A percentile compares a stretch with the other conserved stretches of the same genome.
These are phyloP conservation scores for Masticophis lateralis DNA, from an alignment of 2,797 vertebrate genomes.

Conservation along the genomic window DNA sequence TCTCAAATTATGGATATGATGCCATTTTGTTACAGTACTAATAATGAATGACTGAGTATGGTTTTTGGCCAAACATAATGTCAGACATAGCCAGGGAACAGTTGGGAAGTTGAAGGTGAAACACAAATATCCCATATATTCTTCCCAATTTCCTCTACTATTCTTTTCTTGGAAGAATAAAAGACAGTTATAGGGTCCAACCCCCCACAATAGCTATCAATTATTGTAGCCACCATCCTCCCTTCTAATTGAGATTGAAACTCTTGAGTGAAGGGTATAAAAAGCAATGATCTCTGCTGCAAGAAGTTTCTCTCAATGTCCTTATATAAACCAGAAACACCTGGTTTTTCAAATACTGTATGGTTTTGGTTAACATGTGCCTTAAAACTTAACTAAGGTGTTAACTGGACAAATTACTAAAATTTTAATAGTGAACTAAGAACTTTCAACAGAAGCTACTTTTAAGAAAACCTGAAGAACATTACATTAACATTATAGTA, in stretches of 20 bases:
- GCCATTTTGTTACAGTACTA: conserved; percentile 29
- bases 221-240: neutral
- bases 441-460: conserved; percentile 59
- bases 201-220: neutral
- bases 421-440: conserved; percentile 72
- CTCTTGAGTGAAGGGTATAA: conserved; percentile 42
- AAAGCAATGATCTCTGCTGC: conserved; percentile 70
- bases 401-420: conserved; percentile 74
- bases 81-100: neutral
- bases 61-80: neutral
- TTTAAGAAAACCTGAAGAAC: conserved; percentile 62
- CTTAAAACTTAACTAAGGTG: conserved; percentile 73
- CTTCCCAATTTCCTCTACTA: neutral
- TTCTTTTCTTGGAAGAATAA: neutral
- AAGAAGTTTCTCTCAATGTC: conserved; percentile 69
- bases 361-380: conserved; percentile 68
- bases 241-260: neutral
- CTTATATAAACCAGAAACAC: conserved; percentile 69
- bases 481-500: conserved; percentile 70
- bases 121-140: neutral
- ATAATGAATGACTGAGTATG: conserved; percentile 47
- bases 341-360: conserved; percentile 66
- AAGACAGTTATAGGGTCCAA: conserved; percentile 19
- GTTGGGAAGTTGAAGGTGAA: neutral
- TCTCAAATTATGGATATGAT: conserved; percentile 21